Evolutionary conservation across 2,888 invertebrate genomes (phyloP).

Genomic region (Corythucha ciliata): DNA sequence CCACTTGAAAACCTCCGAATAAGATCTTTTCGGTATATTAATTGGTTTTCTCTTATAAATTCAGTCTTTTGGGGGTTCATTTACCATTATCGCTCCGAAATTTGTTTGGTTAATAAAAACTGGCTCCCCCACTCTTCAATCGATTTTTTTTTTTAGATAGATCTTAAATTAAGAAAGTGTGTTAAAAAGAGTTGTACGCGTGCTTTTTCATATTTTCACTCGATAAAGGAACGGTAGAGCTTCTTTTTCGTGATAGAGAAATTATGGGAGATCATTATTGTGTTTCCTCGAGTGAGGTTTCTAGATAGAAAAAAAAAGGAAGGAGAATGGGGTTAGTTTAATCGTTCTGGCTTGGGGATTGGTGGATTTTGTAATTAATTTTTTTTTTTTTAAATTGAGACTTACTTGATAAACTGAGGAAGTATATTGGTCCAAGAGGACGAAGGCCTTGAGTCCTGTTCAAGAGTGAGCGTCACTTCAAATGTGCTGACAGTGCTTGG

Average conservation of each 20-base stretch:
- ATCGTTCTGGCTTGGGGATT: neutral
- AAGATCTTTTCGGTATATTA: too few relatives aligned
- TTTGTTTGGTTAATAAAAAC: neutral
- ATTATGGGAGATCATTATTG: slow-evolving; percentile 79
- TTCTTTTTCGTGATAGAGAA: slow-evolving; percentile 87
- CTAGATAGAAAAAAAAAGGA: slow-evolving; percentile 45
- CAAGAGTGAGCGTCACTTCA: slow-evolving; percentile 78
- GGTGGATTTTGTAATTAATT: neutral
- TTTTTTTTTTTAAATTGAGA: slow-evolving; percentile 35
- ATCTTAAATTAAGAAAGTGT: neutral
- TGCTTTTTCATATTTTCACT: slow-evolving; percentile 36
- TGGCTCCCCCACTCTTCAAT: neutral
- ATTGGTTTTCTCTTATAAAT: slow-evolving; percentile 5
- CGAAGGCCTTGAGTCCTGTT: slow-evolving; percentile 61
- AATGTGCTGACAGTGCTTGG: slow-evolving; percentile 81
- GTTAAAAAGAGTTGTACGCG: neutral
- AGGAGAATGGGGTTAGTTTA: neutral
- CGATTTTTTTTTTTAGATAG: slow-evolving; percentile 7
- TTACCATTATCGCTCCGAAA: slow-evolving; percentile 19
- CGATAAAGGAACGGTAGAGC: slow-evolving; percentile 68
- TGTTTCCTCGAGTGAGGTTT: slow-evolving; percentile 75
- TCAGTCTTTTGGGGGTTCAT: slow-evolving; percentile 28
- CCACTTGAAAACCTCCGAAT: too few relatives aligned
- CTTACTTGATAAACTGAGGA: slow-evolving; percentile 85
- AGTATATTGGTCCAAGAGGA: slow-evolving; percentile 72